Conservation (phyloP, 23 tunicate genomes). For the Trididemnum nubilum region DNA sequence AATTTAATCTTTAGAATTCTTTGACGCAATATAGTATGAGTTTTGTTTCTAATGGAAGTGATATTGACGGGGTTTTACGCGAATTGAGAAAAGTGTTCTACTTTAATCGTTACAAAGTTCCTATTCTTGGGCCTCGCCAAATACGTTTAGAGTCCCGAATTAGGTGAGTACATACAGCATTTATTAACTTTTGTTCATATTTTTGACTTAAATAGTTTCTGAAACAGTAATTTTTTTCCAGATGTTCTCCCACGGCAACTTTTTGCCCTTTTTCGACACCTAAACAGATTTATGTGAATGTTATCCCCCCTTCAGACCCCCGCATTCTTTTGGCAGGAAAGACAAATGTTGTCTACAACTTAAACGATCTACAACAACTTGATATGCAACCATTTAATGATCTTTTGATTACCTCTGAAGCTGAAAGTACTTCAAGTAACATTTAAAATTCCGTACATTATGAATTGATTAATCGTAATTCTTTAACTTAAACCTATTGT, state of each 20-base stretch:
- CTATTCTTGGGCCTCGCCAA: too few species aligned
- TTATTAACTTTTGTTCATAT: too few species aligned
- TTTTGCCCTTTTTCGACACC: slow-evolving; percentile 33
- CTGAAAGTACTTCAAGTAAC: too few species aligned
- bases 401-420: not conserved
- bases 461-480: too few species aligned
- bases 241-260: slow-evolving; percentile 31
- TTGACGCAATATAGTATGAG: not conserved
- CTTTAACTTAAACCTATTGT: too few species aligned
- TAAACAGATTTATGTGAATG: slow-evolving; percentile 1
- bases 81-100: too few species aligned
- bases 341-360: not conserved
- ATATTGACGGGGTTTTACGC: too few species aligned
- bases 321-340: slow-evolving; percentile 20
- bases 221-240: slow-evolving; percentile 5
- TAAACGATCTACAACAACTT: not conserved
- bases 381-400: slow-evolving; percentile 38
- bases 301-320: slow-evolving; percentile 42
- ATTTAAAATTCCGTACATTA: too few species aligned
- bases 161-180: too few species aligned
- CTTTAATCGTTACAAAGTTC: too few species aligned
- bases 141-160: too few species aligned
- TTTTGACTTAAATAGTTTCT: too few species aligned
- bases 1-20: not conserved
- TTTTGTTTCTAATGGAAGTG: not conserved